Evolutionary conservation across 2,797 vertebrate genomes (phyloP), one percentile per base, ranked within the genome.

Genomic region (Microctenopoma lineatum): DNA sequence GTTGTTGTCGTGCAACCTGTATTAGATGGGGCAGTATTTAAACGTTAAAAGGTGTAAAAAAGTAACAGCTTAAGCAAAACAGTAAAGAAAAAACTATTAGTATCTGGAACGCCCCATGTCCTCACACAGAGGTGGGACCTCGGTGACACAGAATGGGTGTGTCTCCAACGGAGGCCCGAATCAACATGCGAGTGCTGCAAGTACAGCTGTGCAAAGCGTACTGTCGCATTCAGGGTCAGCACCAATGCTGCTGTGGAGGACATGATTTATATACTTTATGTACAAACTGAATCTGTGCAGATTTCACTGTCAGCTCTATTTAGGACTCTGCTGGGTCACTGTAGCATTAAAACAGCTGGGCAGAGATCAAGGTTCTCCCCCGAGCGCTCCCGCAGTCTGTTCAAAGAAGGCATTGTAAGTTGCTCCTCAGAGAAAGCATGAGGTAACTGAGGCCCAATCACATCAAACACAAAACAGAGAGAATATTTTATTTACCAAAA

Each of bases 111-210:
- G 46, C 70, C 77, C 71, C 15, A 1, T 15, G 46, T 48, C 48
- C 36, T 64, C 55, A 44, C 32, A 56, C 25, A 50, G 58, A 80
- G 39, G 56, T 53, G 57, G 48, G 75, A 75, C 21, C 57, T 65
- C 25, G 0, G 39, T 71, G 63, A 79, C 62, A 70, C 56, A 47
- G 15, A 56, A 73, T 70, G 63, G 73, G 79, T 14, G 80, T 61
- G 70, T 62, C 62, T 26, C 58, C 38, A 58, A 66, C 64, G 51
- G 44, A 77, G 77, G 36, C 63, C 27, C 25, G 47, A 32, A 38
- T 70, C 59, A 87, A 81, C 79, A 79, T 66, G 68, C 56, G 67
- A 55, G 65, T 90, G 84, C 81, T 63, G 75, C 87, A 84, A 90
- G 67, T 84, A 77, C 74, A 64, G 42, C 70, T 29, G 4, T 80